Conservation (phyloP, 1,140 invertebrate species). For the Capitella teleta region DNA sequence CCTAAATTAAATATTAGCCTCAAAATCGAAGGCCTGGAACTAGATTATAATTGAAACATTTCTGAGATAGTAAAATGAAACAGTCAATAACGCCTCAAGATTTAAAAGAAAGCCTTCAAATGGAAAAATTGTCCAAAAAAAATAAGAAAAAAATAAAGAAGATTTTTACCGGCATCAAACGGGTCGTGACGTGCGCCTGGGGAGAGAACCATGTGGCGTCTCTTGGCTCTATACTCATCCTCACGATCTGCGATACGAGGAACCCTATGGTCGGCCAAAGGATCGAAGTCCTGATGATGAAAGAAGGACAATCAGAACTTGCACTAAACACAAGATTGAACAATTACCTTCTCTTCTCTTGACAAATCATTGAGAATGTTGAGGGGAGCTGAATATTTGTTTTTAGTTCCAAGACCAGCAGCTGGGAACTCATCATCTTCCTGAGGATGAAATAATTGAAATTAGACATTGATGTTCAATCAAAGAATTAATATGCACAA, state of each 20-base stretch:
- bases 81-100: too few species aligned
- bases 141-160: too few species aligned
- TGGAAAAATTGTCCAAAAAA: too few species aligned
- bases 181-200: slow-evolving; percentile 85
- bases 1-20: too few species aligned
- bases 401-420: slow-evolving; percentile 52
- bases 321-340: too few species aligned
- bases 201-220: slow-evolving; percentile 76
- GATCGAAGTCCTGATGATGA: slow-evolving; percentile 77
- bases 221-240: slow-evolving; percentile 86
- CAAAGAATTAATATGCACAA: neutral
- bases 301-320: slow-evolving; percentile 15
- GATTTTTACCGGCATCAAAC: too few species aligned
- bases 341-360: slow-evolving; percentile 44
- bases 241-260: slow-evolving; percentile 82
- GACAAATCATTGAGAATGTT: slow-evolving; percentile 81
- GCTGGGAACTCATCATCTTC: slow-evolving; percentile 68
- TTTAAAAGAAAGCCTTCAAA: too few species aligned
- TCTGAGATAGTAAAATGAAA: too few species aligned
- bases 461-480: neutral
- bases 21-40: too few species aligned
- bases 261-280: slow-evolving; percentile 81
- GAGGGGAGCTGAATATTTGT: slow-evolving; percentile 72
- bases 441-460: slow-evolving; percentile 40
- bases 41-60: too few species aligned